Evolutionary conservation across 2,797 vertebrate species (phyloP).

Genomic region (Choloepus didactylus): DNA sequence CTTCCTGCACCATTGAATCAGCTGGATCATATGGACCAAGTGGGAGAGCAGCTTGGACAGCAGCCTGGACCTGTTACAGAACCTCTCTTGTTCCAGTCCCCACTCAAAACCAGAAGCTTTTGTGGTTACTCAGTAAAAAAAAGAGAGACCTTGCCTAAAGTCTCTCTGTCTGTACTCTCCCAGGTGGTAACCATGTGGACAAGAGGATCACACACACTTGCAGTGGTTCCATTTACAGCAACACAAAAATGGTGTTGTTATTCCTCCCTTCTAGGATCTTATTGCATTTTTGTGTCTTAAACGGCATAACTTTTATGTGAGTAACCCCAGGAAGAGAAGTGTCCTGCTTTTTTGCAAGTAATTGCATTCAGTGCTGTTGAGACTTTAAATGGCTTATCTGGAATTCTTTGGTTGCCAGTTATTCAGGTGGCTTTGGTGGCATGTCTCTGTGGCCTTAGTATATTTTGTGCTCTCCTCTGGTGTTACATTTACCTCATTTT

Average conservation of each 20-base stretch:
- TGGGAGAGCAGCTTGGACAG: too few relatives aligned
- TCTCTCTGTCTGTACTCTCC: slow-evolving; percentile 39
- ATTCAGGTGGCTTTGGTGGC: too few relatives aligned
- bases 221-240: slow-evolving; percentile 11
- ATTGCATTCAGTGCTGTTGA: slow-evolving; percentile 11
- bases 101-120: too few relatives aligned
- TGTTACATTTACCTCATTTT: too few relatives aligned
- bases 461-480: too few relatives aligned
- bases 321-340: slow-evolving; percentile 19
- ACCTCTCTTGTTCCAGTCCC: too few relatives aligned
- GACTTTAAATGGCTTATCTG: neutral
- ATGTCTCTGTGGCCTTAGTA: too few relatives aligned
- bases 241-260: neutral
- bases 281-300: neutral
- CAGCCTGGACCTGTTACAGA: too few relatives aligned
- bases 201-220: neutral
- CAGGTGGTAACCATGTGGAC: slow-evolving; percentile 55
- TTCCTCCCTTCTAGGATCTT: neutral
- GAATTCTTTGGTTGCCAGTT: neutral
- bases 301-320: slow-evolving; percentile 13
- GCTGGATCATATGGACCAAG: too few relatives aligned
- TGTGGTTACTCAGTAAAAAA: too few relatives aligned
- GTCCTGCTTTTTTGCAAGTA: slow-evolving; percentile 55
- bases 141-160: too few relatives aligned
- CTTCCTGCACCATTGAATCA: too few relatives aligned